phyloP scores from a whole-genome alignment of 1,140 invertebrate genomes.

The Musca vetustissima region DNA sequence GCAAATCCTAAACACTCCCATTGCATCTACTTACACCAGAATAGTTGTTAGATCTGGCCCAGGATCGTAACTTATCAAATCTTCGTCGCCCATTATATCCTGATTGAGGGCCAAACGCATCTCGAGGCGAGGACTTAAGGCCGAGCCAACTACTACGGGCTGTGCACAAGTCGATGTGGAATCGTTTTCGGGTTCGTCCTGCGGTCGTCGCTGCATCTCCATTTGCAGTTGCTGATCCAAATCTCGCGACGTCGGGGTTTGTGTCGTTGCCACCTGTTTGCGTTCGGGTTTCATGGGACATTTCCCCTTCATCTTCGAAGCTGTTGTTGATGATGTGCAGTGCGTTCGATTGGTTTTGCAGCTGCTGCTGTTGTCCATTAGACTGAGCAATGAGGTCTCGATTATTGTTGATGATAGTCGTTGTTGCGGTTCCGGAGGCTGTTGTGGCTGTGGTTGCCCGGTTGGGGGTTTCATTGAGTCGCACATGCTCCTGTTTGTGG shows the following conservation, averaged over 20 bases:
- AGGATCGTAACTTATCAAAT: conserved; percentile 56
- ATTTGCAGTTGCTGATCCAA: neutral
- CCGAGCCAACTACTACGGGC: conserved; percentile 47
- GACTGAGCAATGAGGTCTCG: conserved; percentile 52
- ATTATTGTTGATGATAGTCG: conserved; percentile 53
- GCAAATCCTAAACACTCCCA: too few species aligned
- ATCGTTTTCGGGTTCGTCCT: conserved; percentile 48
- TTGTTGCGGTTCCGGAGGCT: conserved; percentile 1
- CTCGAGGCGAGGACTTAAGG: conserved; percentile 63
- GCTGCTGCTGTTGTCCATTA: conserved; percentile 29
- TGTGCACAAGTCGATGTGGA: conserved; percentile 60
- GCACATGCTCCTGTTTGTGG: too few species aligned
- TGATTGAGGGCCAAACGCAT: conserved; percentile 62
- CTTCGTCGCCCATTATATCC: conserved; percentile 56
- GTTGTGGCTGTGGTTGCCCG: conserved; percentile 15
- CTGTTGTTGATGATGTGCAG: conserved; percentile 54
- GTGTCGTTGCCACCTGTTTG: conserved; percentile 57
- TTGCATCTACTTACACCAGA: conserved; percentile 51
- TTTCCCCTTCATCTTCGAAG: conserved; percentile 52
- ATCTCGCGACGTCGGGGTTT: conserved; percentile 42
- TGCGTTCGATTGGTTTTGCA: conserved; percentile 18
- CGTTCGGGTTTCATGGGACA: conserved; percentile 56
- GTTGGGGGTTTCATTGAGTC: too few species aligned
- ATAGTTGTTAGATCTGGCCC: conserved; percentile 56
- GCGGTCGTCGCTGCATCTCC: conserved; percentile 2